Evolutionary conservation across 2,888 invertebrate species (phyloP), one percentile per base, ranked within the genome.

Genomic region (Drosophila maculinotata): DNA sequence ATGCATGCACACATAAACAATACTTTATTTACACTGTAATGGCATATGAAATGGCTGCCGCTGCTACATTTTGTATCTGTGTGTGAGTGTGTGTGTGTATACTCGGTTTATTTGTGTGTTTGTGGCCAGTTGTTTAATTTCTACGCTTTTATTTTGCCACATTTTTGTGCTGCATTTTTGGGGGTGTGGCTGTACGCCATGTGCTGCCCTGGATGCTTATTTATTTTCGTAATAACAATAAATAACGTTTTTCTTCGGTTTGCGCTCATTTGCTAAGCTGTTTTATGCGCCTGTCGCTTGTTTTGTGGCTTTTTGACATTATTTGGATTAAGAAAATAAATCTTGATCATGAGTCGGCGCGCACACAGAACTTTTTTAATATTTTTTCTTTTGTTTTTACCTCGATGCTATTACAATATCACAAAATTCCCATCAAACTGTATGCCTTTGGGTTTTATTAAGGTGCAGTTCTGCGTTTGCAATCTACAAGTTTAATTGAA

Each of bases 201-300:
- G 14, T 36, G 36, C 17, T 17, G 39, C 48, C 69, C 71, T 49
- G 53, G 66, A 67, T 84, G 60, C 87, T 87, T 81, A 81, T 87
- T 81, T 81, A 81, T 81, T 87, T 87, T 87, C 81, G 81, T 87
- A 87, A 81, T 81, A 81, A 81, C 81, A 87, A 87, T 81, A 81
- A 81, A 81, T 87, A 84, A 87, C 81, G 84, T 87, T 81, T 81
- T 84, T 84, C 87, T 78, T 66, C 26, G 53, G 62, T 58, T 76
- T 25, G n/a, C 51, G 59, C 81, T 81, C 85, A 80, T 81, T 81
- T 81, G 79, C 72, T 72, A 72, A 87, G 85, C 78, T 81, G 87
- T 81, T 81, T 87, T 81, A 87, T 81, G 81, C 84, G 73, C 56
- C 87, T 87, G 81, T 81, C 81, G 87, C 87, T 81, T 72, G 87